Conservation (phyloP, 2,888 invertebrate species). For the Cosmia pyralina region DNA sequence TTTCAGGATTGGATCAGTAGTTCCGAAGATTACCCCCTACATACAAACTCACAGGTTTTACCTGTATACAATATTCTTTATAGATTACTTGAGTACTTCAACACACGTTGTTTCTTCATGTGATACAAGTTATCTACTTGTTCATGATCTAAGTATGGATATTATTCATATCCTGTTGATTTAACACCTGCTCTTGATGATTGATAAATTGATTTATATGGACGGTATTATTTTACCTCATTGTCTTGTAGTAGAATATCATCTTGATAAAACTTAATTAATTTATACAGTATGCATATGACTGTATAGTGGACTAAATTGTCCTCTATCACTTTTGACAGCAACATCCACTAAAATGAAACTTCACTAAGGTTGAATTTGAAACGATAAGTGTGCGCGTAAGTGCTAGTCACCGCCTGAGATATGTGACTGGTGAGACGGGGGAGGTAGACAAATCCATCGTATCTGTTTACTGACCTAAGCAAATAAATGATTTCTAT, state of each 20-base stretch:
- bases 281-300: not conserved
- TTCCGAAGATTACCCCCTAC: not conserved
- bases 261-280: not conserved
- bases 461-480: no score
- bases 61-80: not conserved
- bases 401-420: no score
- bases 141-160: conserved; percentile 10
- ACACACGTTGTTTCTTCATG: not conserved
- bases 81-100: not conserved
- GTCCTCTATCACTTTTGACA: not conserved
- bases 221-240: conserved; percentile 7
- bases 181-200: not conserved
- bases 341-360: not conserved
- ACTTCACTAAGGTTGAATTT: not conserved
- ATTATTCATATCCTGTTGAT: conserved; percentile 39
- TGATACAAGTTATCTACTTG: conserved; percentile 5
- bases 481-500: no score
- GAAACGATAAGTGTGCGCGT: not conserved
- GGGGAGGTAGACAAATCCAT: no score
- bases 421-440: no score
- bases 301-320: not conserved
- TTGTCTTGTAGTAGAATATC: not conserved
- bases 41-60: not conserved
- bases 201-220: not conserved
- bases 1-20: not conserved